Evolutionary conservation across 2,797 vertebrate species (phyloP), one percentile per base, ranked within the genome.

Genomic region (Premnoplex brunnescens): DNA sequence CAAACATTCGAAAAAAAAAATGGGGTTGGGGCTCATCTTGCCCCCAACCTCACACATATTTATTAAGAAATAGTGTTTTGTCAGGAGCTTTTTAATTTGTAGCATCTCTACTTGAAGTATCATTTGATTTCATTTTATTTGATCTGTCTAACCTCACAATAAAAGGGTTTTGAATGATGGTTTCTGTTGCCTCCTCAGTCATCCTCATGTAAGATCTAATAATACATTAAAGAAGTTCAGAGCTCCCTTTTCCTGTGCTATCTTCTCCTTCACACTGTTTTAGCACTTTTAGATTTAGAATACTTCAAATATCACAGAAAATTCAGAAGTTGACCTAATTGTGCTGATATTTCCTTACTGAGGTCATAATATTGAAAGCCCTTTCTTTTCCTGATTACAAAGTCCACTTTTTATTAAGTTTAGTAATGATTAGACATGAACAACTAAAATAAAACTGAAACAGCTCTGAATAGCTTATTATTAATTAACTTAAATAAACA

Each of bases 401-500:
- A 67, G 10, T 43, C 58, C 7, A 26, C 15, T 26, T 79, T 84
- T 78, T 51, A 55, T 73, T 80, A 67, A 43, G 36, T 77, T 44
- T 52, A 28, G 37, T 44, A 41, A 58, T 17, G 34, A 36, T 66
- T 74, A 85, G 19, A 36, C 49, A 68, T 36, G 41, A 41, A 32
- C 26, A 91, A 44, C 43, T 82, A 39, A 86, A 63, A 39, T 23
- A 94, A 90, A 88, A 64, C 6, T 60, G 41, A 85, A 89, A 37
- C 52, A 46, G 28, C 18, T 79, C 15, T 43, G 74, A 93, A 89
- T 87, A 59, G 3, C 18, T 76, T 82, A 63, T 73, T 34, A 69
- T 77, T 84, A 88, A 88, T 94, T 55, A 66, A 59, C 9, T 52
- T 24, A 56, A 86, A 41, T 66, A 90, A 93, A 86, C 11, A 48